Evolutionary conservation across 2,797 vertebrate genomes (phyloP), one percentile per base, ranked within the genome.

Genomic region (Chelon labrosus): DNA sequence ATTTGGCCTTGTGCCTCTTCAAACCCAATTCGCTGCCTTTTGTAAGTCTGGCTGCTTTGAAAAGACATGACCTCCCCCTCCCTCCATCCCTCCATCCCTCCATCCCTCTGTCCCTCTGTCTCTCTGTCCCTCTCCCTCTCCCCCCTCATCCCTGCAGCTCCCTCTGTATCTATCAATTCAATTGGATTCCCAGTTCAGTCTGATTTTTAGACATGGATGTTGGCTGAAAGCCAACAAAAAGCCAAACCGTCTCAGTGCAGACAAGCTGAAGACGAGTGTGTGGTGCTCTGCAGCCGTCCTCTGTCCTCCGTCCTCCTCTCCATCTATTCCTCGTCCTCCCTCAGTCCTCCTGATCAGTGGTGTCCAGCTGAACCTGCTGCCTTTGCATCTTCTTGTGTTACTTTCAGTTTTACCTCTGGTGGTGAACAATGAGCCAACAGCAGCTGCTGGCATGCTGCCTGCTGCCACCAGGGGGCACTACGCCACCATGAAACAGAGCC

Each of bases 381-480:
- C 39, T 22, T 6, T 65, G 54, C 62, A 68, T 60, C 56, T 62
- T 70, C 62, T 19, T 68, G 42, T 50, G 11, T 65, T 65, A 9
- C 50, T 64, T 37, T 27, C 66, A 56, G 53, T 73, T 70, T 74
- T 69, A 68, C 66, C 52, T 76, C 55, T 58, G 41, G 62, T 47
- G 44, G 65, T 73, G 74, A 85, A 87, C 82, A 84, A 83, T 78
- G 64, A 79, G 74, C 31, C 35, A 22, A 14, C 52, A 61, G 19
- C 25, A 47, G 25, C 10, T n/a, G 35, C 10, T 14, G 39, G 8
- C 49, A 9, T 53, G 2, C 68, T 8, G 0, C 25, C 0, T 0
- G 1, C 0, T 1, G 12, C 71, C 90, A 90, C 70, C 8, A 75
- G 91, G 86, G 85, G 90, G 73, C 89, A 90, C 61, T 91, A 19